Evolutionary conservation across 2,113 vertebrate genomes (phyloP), one percentile per base, ranked within the genome.

Genomic region (Pseudorasbora parva): DNA sequence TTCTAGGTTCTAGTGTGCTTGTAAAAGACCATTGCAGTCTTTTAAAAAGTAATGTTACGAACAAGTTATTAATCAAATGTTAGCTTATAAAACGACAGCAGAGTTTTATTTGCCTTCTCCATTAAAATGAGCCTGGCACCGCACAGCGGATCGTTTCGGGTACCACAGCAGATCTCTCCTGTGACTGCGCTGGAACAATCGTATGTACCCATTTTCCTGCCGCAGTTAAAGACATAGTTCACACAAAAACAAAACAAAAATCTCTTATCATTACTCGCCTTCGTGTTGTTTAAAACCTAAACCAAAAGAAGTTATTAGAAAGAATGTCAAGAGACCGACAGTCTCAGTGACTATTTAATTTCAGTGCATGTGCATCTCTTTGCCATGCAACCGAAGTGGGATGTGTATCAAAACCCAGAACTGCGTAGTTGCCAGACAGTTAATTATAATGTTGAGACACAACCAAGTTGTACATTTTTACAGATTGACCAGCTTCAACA

Each of bases 401-500:
- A 43, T 43, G 27, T 60, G 19, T 23, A 17, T 21, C 56, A 73
- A 17, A 57, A 74, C 8, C 41, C 25, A 56, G 21, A 57, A 8
- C 10, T 64, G 5, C 41, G 17, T 21, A 41, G 57, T 15, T 21
- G 8, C 1, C n/a, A 64, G n/a, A n/a, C n/a, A n/a, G 2, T 17
- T 64, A 0, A 12, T 27, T 21, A 30, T 30, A 14, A n/a, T 49
- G 49, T 30, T 27, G n/a, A n/a, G 21, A 78, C 8, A 8, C 27
- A 41, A 1, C 27, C 33, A 8, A 77, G 54, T 10, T 78, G n/a
- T 74, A 9, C 30, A 17, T 27, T 21, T 60, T 37, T 60, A 12
- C 72, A 89, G 84, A 25, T 82, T 45, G 17, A 15, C 37, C 64
- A 76, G 80, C 62, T 88, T 64, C 23, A 30, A 25, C 78, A 62